Conservation (phyloP, 2,888 invertebrate genomes). For the Tetragnatha montana region DNA sequence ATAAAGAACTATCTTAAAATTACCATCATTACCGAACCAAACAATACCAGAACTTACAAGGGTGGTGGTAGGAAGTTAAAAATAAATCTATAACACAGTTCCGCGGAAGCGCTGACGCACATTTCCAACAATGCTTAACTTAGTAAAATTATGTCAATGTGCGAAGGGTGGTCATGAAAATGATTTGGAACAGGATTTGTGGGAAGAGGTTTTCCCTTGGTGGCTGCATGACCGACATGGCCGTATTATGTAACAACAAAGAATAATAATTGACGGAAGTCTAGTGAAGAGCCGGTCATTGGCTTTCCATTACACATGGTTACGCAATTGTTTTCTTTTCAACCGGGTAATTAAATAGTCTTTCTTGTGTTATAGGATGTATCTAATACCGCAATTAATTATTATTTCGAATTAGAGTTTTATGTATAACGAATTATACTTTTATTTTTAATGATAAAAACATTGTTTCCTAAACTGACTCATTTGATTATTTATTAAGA, state of each 20-base stretch:
- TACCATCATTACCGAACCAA: too few relatives aligned
- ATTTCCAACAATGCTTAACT: background rate
- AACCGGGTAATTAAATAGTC: slow-evolving; percentile 24
- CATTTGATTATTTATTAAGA: too few relatives aligned
- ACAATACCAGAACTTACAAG: too few relatives aligned
- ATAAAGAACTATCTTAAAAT: too few relatives aligned
- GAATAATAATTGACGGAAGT: slow-evolving; percentile 32
- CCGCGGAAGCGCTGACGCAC: too few relatives aligned
- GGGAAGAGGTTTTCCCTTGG: slow-evolving; percentile 5
- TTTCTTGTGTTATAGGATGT: background rate
- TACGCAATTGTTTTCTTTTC: slow-evolving; percentile 11
- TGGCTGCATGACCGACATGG: background rate
- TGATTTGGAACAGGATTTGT: slow-evolving; percentile 30
- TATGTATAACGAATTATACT: too few relatives aligned
- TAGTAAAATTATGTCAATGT: background rate
- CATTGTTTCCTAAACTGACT: too few relatives aligned
- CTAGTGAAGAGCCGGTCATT: slow-evolving; percentile 13
- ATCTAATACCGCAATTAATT: too few relatives aligned
- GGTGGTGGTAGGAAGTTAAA: too few relatives aligned
- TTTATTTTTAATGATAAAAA: too few relatives aligned
- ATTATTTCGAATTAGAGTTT: too few relatives aligned
- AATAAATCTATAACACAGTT: too few relatives aligned
- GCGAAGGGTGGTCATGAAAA: background rate
- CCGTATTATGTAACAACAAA: slow-evolving; percentile 11
- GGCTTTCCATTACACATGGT: slow-evolving; percentile 18